Base-by-base conservation (phyloP, 2,113 vertebrate species). In the Dasyprocta punctata region DNA sequence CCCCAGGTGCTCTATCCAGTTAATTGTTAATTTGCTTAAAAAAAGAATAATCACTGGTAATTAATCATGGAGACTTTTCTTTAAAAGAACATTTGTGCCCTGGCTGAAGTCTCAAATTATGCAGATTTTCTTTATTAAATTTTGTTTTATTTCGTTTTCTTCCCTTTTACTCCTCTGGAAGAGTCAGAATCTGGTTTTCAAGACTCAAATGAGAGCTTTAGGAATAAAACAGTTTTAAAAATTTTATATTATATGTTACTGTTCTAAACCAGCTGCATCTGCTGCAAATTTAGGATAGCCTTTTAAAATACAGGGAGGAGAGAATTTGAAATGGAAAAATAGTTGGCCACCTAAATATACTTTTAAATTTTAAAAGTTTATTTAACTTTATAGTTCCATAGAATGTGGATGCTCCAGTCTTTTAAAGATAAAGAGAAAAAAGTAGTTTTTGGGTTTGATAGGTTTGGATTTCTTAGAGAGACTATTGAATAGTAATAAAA, bases 171-270 rank as follows among this genome's bases (percentile, higher is more conserved):
- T 94, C 49, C 19, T 71, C 36, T 36, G 54, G 58, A 95, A 83
- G 26, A 77, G 1, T 3, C 78, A 81, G 7, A 82, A 82, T 86
- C 47, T 90, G 1, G 3, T 38, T 90, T 90, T 90, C 80, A 90
- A 90, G 86, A 2, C 10, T 69, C 49, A 92, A 73, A 41, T 89
- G 12, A 86, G 67, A 88, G 20, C 87, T 95, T 96, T 84, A 69
- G 63, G 95, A 94, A 86, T 80, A 78, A 90, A 95, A 94, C 41
- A 22, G 11, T 81, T 94, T 44, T 88, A 41, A 86, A 75, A 60
- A 47, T 47, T 58, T 56, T 60, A 2, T 38, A 7, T 89, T 78
- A 38, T n/a, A 87, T 38, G 10, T 54, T 69, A 77, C 17, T 77
- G 7, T 65, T 69, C 19, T 65, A 17, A 22, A 56, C 30, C 36